Base-by-base conservation (phyloP, 1,140 invertebrate genomes). In the Daktulosphaira vitifoliae region DNA sequence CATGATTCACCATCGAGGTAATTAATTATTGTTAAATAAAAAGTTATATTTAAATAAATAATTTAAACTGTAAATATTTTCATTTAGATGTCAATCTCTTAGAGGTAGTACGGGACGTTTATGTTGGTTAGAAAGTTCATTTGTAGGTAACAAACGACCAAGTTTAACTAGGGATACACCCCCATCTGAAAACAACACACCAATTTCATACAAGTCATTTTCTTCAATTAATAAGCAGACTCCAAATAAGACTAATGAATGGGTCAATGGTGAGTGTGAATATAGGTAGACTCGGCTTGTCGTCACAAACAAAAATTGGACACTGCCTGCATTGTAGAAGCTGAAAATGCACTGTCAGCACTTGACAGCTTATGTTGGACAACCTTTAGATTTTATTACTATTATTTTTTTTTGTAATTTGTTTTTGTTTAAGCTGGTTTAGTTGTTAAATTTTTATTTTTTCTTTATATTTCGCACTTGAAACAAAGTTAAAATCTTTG, bases 41-140 rank as follows among this genome's bases (percentile, higher is more conserved):
- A 26, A 26, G 25, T 22, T 39, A n/a, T 44, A 44, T 15, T 44
- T 1, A 25, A 42, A 18, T 25, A 3, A 42, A 25, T 23, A 6
- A 8, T 20, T 53, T 53, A 37, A 13, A 2, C 3, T 25, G 37
- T 33, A 42, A 38, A 42, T 20, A 0, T 38, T 53, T 44, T 29
- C 4, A 18, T 25, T 44, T 62, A 71, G 71, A 62, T 73, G 71
- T 46, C 69, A 69, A 25, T 73, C 72, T 8, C 71, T 73, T 11
- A 68, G 70, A 62, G 73, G 78, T 72, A 78, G 78, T 68, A 78
- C 79, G 69, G 75, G 75, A 65, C 77, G 78, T 68, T 72, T 81
- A 68, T 90, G 88, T 73, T 93, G 90, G 90, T 80, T 93, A 73
- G 90, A 93, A 74, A 92, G 88, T 76, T 90, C 88, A 66, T 93